Evolutionary conservation across 64 coral and sea anemone species (phyloP), one percentile per base, ranked within the genome.

Genomic region (Anthopleura sola): DNA sequence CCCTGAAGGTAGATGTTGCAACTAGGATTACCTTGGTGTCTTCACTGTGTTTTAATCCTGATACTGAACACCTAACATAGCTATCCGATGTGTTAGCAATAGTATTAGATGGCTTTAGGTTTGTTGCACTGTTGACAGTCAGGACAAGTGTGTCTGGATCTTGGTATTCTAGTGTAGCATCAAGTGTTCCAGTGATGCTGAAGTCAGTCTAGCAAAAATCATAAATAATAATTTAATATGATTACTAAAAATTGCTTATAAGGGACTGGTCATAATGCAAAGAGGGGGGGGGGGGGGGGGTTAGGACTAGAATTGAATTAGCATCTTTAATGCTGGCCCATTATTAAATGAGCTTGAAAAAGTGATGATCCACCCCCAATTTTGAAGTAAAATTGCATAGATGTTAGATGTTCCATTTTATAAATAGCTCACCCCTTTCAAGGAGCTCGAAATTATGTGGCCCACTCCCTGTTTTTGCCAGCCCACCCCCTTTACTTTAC

Each of bases 151-250:
- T 89, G 62, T 94, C 95, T 86, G 94, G 90, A 37, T 94, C 92
- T 79, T 89, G 88, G 80, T 94, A 91, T 36, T 94, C 92, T 26
- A 98, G 33, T 5, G 86, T 82, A 23, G 94, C 46, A 17, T 98
- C 95, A 37, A 98, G 54, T 68, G 91, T 92, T 47, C 95, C 95
- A 58, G 90, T 92, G 53, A 98, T 93, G 24, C 88, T 94, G 36
- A 98, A 98, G 39, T 98, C 95, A 86, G 95, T 98, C 95, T 97
- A 14, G 16, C 3, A 78, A 78, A 39, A 46, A 38, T 2, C 38
- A 6, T 19, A 20, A 78, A 39, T 4, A 7, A 68, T 9, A 26
- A 28, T 68, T 68, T n/a, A n/a, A n/a, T n/a, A n/a, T n/a, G n/a
- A n/a, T n/a, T n/a, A n/a, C n/a, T n/a, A n/a, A n/a, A n/a, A n/a